Base-by-base conservation (phyloP, 2,797 vertebrate genomes). In the Vipera ursinii region DNA sequence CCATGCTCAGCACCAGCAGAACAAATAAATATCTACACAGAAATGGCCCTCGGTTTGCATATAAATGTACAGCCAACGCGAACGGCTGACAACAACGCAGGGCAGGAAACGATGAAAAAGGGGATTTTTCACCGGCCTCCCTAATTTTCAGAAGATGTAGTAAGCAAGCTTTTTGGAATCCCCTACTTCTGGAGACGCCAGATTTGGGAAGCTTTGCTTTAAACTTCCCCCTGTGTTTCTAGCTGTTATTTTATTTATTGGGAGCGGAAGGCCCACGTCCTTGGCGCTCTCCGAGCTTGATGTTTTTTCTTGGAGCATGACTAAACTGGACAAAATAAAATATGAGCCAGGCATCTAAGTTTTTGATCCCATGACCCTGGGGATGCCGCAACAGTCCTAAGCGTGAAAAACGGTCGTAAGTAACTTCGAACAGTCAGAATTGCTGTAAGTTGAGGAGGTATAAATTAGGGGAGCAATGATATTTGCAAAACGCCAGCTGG, bases 381-480 rank as follows among this genome's bases (percentile, higher is more conserved):
- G 51, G 9, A 53, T 10, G 51, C 51, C 9, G 51, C 51, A 2
- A 53, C 51, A 9, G 51, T 53, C 51, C 51, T 10, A 53, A 53
- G 51, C 2, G 51, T 53, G 51, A 53, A 53, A 53, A 53, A 53
- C 8, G 51, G 51, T 53, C 51, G 8, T 53, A 53, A 53, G 51
- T 53, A 53, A 8, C 51, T 53, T 53, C 8, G 9, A 53, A 53
- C 51, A 53, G 51, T 53, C 51, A 53, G 9, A 53, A 53, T 9
- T 53, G 51, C 51, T 53, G 51, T n/a, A 65, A 65, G 61, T n/a
- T 13, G 26, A 65, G 10, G 26, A n/a, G 61, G 8, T 92, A 0
- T 15, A 93, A 93, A 95, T 8, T 28, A n/a, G 86, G 8, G 65
- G 91, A 93, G 6, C 6, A 91, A 48, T 86, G 1, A 17, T 90